Percentiles rank a stretch among this genome's conserved stretches.
Evolutionary conservation across 30 jellyfish, hydroid and myxozoan genomes (phyloP).

Genomic region (Nemopilema nomurai): DNA sequence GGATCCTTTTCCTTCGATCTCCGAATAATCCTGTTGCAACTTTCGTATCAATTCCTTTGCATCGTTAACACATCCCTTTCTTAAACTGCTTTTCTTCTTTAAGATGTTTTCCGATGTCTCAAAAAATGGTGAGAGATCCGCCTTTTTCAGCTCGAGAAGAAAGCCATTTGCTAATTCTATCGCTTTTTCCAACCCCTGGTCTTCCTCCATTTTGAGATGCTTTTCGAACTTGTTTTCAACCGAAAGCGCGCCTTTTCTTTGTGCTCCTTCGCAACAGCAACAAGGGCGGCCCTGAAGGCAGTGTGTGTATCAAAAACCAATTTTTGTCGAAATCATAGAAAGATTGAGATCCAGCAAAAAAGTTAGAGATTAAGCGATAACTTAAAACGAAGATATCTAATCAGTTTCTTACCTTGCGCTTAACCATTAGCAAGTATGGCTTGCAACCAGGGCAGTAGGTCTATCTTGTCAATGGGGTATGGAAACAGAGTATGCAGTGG

Average conservation of each 20-base stretch:
- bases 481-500: too few species aligned
- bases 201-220: neutral
- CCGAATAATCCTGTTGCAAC: constrained; percentile 1
- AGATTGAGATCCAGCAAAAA: too few species aligned
- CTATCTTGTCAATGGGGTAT: too few species aligned
- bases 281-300: too few species aligned
- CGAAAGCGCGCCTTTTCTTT: neutral
- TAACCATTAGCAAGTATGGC: too few species aligned
- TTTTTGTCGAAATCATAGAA: too few species aligned
- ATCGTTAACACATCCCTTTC: neutral
- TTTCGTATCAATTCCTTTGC: neutral
- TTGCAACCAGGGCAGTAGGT: too few species aligned
- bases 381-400: too few species aligned
- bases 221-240: neutral
- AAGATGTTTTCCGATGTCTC: neutral
- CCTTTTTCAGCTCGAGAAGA: neutral
- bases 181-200: neutral
- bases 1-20: constrained; percentile 1
- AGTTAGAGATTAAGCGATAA: too few species aligned
- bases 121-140: neutral
- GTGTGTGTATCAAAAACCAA: too few species aligned
- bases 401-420: too few species aligned
- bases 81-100: neutral
- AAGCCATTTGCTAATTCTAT: neutral
- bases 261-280: neutral